Evolutionary conservation across 2,797 vertebrate species (phyloP), one percentile per base, ranked within the genome.

Genomic region (Channa striata): DNA sequence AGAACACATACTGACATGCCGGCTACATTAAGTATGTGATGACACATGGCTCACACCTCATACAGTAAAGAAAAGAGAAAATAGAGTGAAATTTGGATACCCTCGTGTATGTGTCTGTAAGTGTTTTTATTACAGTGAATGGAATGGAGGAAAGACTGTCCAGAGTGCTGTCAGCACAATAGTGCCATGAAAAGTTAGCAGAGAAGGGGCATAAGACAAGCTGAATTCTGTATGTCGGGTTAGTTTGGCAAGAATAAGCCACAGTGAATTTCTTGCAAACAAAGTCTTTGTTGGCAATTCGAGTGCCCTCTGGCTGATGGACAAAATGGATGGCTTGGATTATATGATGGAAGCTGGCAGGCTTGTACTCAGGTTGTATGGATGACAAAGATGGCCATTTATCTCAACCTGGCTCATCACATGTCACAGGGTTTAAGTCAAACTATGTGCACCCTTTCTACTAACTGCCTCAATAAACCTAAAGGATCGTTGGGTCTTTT

Each of bases 21-120:
- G 64, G 75, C 57, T 48, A 37, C 62, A 58, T 65, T 78, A 81
- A 89, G 79, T 88, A 88, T 23, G 87, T 81, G 85, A 87, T 89
- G 89, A 92, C 87, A 91, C 91, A 91, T 75, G 84, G 77, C 80
- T 88, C 84, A 82, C 89, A 89, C 86, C 87, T 91, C 81, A 84
- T 80, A 69, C 59, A 74, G 63, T 17, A 49, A 30, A 51, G 34
- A 68, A 60, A 61, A 50, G 52, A 66, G 44, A 78, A 13, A 46
- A 33, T 37, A 57, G 77, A 69, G 51, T 65, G 42, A 73, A 65
- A 67, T 72, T 72, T 88, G 81, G 78, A 87, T 69, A 36, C 66
- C 34, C 3, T 79, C 0, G 16, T 64, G 66, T 62, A 73, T 68
- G 50, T 60, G 54, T 14, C 2, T 34, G 69, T n/a, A n/a, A n/a